These are phyloP conservation scores for Bombyx huttoni DNA, from an alignment of 2,888 invertebrate genomes.

Conservation along the genomic window DNA sequence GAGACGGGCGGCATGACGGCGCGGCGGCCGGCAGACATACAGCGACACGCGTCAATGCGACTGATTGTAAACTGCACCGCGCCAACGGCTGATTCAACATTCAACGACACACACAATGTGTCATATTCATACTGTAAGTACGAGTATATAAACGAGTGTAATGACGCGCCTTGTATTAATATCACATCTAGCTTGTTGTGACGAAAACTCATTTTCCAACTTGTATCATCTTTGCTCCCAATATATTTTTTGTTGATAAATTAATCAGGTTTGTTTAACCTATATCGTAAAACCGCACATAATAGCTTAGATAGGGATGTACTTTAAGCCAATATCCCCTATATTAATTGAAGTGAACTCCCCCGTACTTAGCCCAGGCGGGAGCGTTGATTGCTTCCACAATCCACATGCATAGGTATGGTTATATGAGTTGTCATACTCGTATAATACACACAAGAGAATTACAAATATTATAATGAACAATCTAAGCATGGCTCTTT, in stretches of 20 bases:
- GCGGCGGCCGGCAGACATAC: slow-evolving; percentile 8
- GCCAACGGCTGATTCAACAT: slow-evolving; percentile 19
- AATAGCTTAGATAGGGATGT: neutral
- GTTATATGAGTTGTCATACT: neutral
- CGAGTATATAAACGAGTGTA: neutral
- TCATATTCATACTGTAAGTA: slow-evolving; percentile 23
- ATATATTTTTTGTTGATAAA: neutral
- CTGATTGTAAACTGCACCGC: slow-evolving; percentile 31
- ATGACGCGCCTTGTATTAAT: neutral
- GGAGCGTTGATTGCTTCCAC: slow-evolving; percentile 28
- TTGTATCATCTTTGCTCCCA: neutral
- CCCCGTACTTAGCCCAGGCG: slow-evolving; percentile 21
- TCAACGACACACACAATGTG: slow-evolving; percentile 28
- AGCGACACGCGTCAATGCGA: slow-evolving; percentile 29
- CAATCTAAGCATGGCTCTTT: slow-evolving; percentile 5
- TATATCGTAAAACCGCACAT: neutral
- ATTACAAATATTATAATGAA: slow-evolving; percentile 2
- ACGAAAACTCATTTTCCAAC: too few relatives aligned
- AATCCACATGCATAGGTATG: slow-evolving; percentile 5
- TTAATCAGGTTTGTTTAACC: neutral
- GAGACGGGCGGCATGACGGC: slow-evolving; percentile 14
- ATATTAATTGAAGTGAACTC: slow-evolving; percentile 35
- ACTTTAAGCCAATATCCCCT: slow-evolving; percentile 16
- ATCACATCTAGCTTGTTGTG: neutral
- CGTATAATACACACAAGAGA: slow-evolving; percentile 2